phyloP scores from a whole-genome alignment of 2,797 vertebrate species.

The Agapornis canus region DNA sequence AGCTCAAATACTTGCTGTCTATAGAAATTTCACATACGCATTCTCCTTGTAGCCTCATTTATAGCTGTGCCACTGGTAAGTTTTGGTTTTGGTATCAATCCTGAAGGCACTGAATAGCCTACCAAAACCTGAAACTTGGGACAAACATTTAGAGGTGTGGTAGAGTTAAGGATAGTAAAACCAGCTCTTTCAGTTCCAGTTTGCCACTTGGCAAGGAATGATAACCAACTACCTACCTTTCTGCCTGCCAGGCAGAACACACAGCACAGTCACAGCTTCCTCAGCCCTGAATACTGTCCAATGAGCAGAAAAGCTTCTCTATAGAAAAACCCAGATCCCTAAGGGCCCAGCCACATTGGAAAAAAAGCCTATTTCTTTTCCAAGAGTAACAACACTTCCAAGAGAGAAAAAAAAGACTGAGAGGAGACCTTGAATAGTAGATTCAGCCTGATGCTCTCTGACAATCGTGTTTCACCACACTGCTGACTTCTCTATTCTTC shows the following conservation, averaged over 20 bases:
- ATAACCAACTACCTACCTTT: neutral
- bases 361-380: neutral
- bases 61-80: neutral
- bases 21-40: rapidly evolving
- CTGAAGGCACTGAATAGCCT: neutral
- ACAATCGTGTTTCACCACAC: neutral
- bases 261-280: neutral
- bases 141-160: neutral
- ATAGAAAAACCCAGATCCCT: neutral
- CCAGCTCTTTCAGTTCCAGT: neutral
- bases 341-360: neutral
- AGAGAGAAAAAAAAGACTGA: neutral
- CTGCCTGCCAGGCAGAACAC: rapidly evolving
- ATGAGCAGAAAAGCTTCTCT: neutral
- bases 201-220: neutral
- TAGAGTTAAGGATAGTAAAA: neutral
- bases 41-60: neutral
- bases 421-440: neutral
- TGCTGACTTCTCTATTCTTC: neutral
- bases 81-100: neutral
- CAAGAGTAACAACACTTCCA: neutral
- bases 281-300: no score
- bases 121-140: neutral
- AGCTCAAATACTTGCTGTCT: neutral
- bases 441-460: neutral